Conservation (phyloP, 2,797 vertebrate genomes). For the Fratercula arctica region DNA sequence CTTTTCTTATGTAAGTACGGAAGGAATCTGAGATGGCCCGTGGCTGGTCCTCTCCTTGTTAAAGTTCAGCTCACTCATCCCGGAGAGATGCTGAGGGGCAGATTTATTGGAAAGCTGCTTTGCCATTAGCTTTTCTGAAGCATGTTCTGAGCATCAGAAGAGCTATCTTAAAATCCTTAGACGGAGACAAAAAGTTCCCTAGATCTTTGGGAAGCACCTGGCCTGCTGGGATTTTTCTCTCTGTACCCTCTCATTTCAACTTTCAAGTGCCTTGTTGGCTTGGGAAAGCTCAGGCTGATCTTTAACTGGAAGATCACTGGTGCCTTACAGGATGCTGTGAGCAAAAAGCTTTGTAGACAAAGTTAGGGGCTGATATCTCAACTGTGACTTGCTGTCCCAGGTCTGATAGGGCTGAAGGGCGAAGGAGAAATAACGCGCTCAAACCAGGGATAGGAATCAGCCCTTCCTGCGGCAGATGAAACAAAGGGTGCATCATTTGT, state of each 20-base stretch:
- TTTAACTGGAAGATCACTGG: neutral
- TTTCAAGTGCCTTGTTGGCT: neutral
- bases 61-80: neutral
- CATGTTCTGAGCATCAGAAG: neutral
- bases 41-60: neutral
- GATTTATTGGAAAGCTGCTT: neutral
- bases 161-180: neutral
- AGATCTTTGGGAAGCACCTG: neutral
- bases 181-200: neutral
- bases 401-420: neutral
- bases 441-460: neutral
- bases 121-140: neutral
- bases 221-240: neutral
- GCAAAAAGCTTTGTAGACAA: neutral
- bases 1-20: neutral
- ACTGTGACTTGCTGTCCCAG: neutral
- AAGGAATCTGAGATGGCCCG: neutral
- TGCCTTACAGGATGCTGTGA: neutral
- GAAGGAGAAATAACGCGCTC: neutral
- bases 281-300: neutral
- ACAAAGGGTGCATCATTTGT: accelerated
- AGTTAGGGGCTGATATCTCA: neutral
- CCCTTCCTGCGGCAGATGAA: neutral
- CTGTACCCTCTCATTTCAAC: neutral
- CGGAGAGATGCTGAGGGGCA: accelerated